Base-by-base conservation (phyloP, 2,113 vertebrate species). In the Camarhynchus parvulus region DNA sequence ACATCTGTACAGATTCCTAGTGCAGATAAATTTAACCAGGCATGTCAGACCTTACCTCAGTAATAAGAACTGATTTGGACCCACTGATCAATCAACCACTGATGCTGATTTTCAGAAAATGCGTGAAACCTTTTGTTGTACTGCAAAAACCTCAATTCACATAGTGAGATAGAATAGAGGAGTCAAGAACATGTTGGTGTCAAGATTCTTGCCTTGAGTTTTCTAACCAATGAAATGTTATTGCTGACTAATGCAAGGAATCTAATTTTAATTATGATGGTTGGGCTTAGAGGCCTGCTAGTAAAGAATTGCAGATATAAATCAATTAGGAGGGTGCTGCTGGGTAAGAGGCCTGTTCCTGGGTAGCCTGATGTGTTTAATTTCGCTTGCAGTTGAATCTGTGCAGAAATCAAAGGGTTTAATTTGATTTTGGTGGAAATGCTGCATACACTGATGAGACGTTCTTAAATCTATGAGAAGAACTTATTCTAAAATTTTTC, bases 391-490 rank as follows among this genome's bases (percentile, higher is more conserved):
- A 61, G 0, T 55, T 81, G 30, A 77, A 74, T 80, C 41, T 64
- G 5, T 67, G 31, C 21, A 70, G 35, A 78, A 77, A 77, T 63
- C 15, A 64, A 72, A 22, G 20, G 2, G 0, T 39, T 91, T 80
- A 5, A 39, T 31, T 61, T 23, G 37, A 61, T 59, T 84, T 91
- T 11, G 23, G 13, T 78, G 42, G 44, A 78, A 87, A 59, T 78
- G 1, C 0, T 63, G 7, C 4, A 1, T 37, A 6, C 23, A 5
- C 15, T 64, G 22, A 56, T 5, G 4, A 47, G 70, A 50, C 30
- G 58, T 79, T 24, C 6, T 44, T 44, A 46, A 58, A 62, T 56
- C 25, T 89, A 10, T n/a, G 33, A 41, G 22, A 55, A 73, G 23
- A 83, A 18, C 9, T 81, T 52, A 28, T 4, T 80, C 7, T 56